Evolutionary conservation across 2,888 invertebrate genomes (phyloP), one percentile per base, ranked within the genome.

Genomic region (Tipula lateralis): DNA sequence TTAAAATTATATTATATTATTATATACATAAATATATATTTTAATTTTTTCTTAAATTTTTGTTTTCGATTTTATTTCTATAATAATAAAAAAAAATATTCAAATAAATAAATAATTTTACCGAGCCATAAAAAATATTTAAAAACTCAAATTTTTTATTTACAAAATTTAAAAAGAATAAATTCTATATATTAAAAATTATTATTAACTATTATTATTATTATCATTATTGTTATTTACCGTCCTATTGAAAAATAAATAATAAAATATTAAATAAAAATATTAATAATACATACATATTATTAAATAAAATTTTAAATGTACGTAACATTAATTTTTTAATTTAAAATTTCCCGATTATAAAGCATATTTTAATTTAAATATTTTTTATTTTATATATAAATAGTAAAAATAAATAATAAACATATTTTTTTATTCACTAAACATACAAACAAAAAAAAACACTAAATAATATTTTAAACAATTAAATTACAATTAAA

Each of bases 151-250:
- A 66, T 66, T 66, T 66, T 66, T 66, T 66, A 66, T 66, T 66
- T 66, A 66, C 66, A 66, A 66, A 66, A 66, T 66, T 66, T 66
- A 66, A 66, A n/a, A 66, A 66, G 66, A 66, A 66, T 66, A n/a
- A n/a, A 66, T 66, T 66, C 66, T 66, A 66, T 24, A 66, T 66
- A 66, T 66, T 44, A 44, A 16, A 66, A 9, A 39, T 39, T 13
- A 13, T 13, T 39, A 39, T 39, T 13, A 13, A 39, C 7, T 32
- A 32, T 32, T 32, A 39, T 39, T 39, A 39, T 66, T 19, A 66
- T 66, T 66, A 66, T 66, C 19, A 66, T 66, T 66, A 66, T 66
- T 66, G 66, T 66, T 66, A 66, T 66, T 66, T 66, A 66, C 66
- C 66, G 66, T 66, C 66, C 66, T 66, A 66, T 66, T 66, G 24